Evolutionary conservation across 2,888 invertebrate genomes (phyloP).

Genomic region (Heliconius cydno): DNA sequence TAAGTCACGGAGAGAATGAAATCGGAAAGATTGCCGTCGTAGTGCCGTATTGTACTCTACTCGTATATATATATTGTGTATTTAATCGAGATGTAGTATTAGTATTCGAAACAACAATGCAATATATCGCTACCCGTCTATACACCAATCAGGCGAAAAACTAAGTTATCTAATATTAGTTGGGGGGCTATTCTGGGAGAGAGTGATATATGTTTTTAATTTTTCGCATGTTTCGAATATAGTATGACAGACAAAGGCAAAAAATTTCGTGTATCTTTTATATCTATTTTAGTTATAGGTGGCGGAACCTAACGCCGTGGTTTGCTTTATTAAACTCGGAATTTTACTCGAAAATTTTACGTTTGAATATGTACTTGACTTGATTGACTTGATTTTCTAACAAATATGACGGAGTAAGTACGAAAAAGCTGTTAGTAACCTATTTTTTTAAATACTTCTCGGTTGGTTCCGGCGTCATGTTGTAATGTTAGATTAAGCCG

Average conservation of each 20-base stretch:
- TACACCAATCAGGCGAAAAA: slow-evolving; percentile 74
- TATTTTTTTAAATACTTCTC: too few relatives aligned
- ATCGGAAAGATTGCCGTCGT: slow-evolving; percentile 47
- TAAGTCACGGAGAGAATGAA: slow-evolving; percentile 43
- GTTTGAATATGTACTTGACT: too few relatives aligned
- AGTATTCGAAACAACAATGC: slow-evolving; percentile 71
- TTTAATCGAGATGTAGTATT: slow-evolving; percentile 60
- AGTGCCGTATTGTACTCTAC: slow-evolving; percentile 20
- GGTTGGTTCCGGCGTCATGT: background rate
- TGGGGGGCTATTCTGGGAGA: slow-evolving; percentile 35
- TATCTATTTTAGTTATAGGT: background rate
- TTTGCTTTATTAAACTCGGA: background rate
- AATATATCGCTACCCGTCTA: slow-evolving; percentile 72
- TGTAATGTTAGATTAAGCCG: background rate
- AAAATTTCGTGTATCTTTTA: background rate
- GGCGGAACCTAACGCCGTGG: background rate
- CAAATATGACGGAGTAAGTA: too few relatives aligned
- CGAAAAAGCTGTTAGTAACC: too few relatives aligned
- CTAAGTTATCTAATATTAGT: slow-evolving; percentile 75
- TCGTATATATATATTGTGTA: background rate
- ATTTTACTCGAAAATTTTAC: too few relatives aligned
- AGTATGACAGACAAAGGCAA: background rate
- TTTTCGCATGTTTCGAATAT: background rate
- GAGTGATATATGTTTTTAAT: slow-evolving; percentile 18
- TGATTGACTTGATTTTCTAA: too few relatives aligned